phyloP scores from a whole-genome alignment of 2,113 vertebrate genomes.

The Toxotes jaculatrix region DNA sequence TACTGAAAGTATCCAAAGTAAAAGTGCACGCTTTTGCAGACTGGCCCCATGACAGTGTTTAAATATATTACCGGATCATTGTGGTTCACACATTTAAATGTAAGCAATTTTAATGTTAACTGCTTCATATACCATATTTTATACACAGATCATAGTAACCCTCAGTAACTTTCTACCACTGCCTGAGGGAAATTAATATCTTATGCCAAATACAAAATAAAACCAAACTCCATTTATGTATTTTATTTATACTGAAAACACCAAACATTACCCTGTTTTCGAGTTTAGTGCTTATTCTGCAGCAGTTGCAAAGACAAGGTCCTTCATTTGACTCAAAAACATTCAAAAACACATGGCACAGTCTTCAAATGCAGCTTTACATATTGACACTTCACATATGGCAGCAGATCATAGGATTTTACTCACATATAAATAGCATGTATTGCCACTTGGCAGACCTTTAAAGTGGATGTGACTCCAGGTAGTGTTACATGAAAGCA shows the following conservation, averaged over 20 bases:
- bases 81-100: background rate
- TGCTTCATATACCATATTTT: background rate
- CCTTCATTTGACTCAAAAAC: conserved; percentile 32
- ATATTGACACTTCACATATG: conserved; percentile 10
- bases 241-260: conserved; percentile 44
- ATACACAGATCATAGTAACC: no score
- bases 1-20: no score
- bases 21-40: background rate
- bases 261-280: conserved; percentile 29
- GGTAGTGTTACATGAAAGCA: conserved; percentile 31
- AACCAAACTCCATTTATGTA: background rate
- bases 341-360: conserved; percentile 32
- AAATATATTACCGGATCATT: no score
- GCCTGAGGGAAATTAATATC: no score
- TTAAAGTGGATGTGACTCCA: conserved; percentile 3
- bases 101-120: no score
- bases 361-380: conserved; percentile 8
- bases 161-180: no score
- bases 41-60: no score
- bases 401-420: conserved; percentile 15
- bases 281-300: conserved; percentile 14
- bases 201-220: background rate
- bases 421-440: conserved; percentile 9
- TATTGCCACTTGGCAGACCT: conserved; percentile 22
- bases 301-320: conserved; percentile 20